Percentiles rank a stretch among this genome's conserved stretches.
phyloP scores from a whole-genome alignment of 2,113 vertebrate genomes.

The Chaetura pelagica region DNA sequence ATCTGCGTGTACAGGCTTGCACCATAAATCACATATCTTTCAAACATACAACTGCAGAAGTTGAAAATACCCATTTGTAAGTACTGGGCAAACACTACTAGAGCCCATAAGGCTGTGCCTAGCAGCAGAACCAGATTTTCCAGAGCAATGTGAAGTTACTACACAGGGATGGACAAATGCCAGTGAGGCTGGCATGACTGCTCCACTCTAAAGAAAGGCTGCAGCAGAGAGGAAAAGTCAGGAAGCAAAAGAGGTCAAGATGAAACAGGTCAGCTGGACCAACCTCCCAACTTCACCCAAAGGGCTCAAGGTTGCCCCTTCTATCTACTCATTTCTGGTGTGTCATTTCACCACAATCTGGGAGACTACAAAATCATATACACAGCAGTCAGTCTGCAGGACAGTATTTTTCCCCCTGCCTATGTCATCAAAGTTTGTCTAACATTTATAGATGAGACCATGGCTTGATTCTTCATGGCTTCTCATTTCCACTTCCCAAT shows the following conservation, averaged over 20 bases:
- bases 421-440: neutral
- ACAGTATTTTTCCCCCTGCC: neutral
- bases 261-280: neutral
- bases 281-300: neutral
- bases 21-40: neutral
- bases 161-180: accelerated
- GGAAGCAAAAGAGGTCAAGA: neutral
- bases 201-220: neutral
- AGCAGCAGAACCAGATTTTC: neutral
- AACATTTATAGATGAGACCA: neutral
- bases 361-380: neutral
- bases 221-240: neutral
- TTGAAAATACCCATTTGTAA: neutral
- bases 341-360: neutral
- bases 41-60: neutral
- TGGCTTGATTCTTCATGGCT: neutral
- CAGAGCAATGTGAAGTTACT: accelerated
- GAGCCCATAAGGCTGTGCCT: neutral
- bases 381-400: neutral
- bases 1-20: neutral
- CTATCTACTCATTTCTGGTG: neutral
- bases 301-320: neutral
- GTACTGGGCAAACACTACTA: neutral
- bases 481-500: neutral
- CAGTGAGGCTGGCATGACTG: neutral